Evolutionary conservation across 2,888 invertebrate species (phyloP).

Genomic region (Keiferia lycopersicella): DNA sequence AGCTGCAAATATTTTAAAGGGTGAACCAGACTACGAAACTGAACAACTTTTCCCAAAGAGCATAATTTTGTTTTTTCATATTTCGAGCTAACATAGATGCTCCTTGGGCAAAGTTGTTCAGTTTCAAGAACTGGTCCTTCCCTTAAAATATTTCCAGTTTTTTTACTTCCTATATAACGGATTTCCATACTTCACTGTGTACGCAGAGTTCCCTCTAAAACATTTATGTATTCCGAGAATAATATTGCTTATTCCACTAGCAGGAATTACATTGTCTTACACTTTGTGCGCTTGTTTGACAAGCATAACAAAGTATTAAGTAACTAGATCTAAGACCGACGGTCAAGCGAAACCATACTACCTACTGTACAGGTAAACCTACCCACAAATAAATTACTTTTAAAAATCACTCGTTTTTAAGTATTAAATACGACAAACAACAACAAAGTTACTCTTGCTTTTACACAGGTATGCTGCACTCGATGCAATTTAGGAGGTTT

Average conservation of each 20-base stretch:
- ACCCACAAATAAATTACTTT: slow-evolving; percentile 74
- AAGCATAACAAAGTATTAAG: slow-evolving; percentile 50
- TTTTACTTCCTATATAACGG: no score
- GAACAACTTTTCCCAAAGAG: no score
- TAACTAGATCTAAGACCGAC: slow-evolving; percentile 24
- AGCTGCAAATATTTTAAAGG: no score
- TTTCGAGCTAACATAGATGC: no score
- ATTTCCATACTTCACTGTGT: no score
- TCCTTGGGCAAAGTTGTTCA: no score
- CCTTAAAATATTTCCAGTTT: no score
- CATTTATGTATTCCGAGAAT: no score
- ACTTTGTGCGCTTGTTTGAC: slow-evolving; percentile 77
- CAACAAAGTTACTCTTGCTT: slow-evolving; percentile 58
- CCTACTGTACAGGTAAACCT: slow-evolving; percentile 54
- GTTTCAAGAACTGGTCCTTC: no score
- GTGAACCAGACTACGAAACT: no score
- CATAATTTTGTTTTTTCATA: no score
- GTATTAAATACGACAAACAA: slow-evolving; percentile 74
- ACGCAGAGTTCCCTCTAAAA: no score
- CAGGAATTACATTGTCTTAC: slow-evolving; percentile 52
- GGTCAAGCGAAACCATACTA: slow-evolving; percentile 31
- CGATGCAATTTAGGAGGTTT: slow-evolving; percentile 33
- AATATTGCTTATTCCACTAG: slow-evolving; percentile 63
- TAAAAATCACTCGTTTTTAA: slow-evolving; percentile 65
- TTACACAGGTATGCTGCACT: slow-evolving; percentile 47